phyloP scores from a whole-genome alignment of 92 coral and sea anemone species.

The Umimayanthus chanpuru region DNA sequence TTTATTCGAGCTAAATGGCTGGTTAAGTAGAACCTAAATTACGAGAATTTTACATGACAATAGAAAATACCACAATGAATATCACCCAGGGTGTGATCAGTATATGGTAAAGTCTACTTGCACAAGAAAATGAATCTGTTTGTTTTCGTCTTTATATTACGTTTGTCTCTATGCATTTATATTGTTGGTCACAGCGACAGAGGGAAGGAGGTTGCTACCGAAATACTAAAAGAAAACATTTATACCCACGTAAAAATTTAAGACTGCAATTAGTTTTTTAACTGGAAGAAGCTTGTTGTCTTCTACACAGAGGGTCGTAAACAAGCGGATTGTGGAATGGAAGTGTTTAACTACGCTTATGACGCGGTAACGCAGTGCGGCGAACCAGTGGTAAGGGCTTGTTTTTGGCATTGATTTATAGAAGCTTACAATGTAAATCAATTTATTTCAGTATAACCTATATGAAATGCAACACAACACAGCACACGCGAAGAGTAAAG shows the following conservation, averaged over 20 bases:
- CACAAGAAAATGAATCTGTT: too few species aligned
- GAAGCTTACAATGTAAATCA: too few species aligned
- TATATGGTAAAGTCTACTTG: not conserved
- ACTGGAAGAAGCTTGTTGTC: not conserved
- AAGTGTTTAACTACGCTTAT: constrained; percentile 31
- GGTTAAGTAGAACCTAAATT: too few species aligned
- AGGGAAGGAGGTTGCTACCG: not conserved
- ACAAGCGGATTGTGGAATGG: not conserved
- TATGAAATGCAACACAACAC: too few species aligned
- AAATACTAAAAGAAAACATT: not conserved
- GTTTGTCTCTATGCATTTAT: not conserved
- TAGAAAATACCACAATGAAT: not conserved
- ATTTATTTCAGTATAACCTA: too few species aligned
- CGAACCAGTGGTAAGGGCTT: constrained; percentile 25
- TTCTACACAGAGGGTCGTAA: not conserved
- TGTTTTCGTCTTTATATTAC: too few species aligned
- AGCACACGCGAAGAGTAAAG: too few species aligned
- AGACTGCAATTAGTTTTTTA: not conserved
- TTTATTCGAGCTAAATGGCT: too few species aligned
- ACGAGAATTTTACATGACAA: not conserved
- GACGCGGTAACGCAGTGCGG: constrained; percentile 35
- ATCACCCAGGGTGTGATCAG: not conserved
- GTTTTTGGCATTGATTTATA: too few species aligned
- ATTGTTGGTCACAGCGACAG: not conserved
- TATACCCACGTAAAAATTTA: too few species aligned